Conservation (phyloP, 2,797 vertebrate genomes). For the Prionace glauca region DNA sequence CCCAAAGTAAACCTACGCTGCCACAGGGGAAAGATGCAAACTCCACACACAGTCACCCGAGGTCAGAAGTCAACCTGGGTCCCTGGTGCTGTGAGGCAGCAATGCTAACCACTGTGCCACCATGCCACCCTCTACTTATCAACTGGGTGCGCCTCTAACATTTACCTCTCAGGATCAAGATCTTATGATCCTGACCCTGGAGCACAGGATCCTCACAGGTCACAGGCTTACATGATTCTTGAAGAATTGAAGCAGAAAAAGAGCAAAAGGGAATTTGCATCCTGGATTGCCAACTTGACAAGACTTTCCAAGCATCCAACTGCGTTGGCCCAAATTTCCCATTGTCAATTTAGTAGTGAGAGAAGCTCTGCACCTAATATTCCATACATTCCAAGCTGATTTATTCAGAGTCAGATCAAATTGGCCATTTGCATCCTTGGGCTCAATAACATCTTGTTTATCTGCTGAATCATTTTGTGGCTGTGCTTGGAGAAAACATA, state of each 20-base stretch:
- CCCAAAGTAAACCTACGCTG: too few species aligned
- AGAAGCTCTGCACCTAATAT: background rate
- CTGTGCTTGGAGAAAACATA: constrained; percentile 16
- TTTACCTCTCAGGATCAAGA: background rate
- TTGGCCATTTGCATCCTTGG: background rate
- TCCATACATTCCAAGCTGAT: background rate
- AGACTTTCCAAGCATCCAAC: background rate
- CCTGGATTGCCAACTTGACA: background rate
- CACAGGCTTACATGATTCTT: too few species aligned
- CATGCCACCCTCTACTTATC: background rate
- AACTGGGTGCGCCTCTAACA: background rate
- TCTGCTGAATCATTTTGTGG: background rate
- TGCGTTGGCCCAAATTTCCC: background rate
- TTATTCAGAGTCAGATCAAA: background rate
- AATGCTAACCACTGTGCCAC: too few species aligned
- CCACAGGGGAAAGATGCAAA: too few species aligned
- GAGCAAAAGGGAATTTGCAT: background rate
- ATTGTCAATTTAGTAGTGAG: background rate
- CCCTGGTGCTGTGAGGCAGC: too few species aligned
- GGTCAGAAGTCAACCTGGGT: too few species aligned
- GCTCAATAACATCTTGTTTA: background rate
- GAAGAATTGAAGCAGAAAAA: background rate
- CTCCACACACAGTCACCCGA: too few species aligned
- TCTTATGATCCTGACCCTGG: background rate
- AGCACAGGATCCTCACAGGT: background rate